Conservation (phyloP, 2,113 vertebrate genomes). For the Donacobius atricapilla region DNA sequence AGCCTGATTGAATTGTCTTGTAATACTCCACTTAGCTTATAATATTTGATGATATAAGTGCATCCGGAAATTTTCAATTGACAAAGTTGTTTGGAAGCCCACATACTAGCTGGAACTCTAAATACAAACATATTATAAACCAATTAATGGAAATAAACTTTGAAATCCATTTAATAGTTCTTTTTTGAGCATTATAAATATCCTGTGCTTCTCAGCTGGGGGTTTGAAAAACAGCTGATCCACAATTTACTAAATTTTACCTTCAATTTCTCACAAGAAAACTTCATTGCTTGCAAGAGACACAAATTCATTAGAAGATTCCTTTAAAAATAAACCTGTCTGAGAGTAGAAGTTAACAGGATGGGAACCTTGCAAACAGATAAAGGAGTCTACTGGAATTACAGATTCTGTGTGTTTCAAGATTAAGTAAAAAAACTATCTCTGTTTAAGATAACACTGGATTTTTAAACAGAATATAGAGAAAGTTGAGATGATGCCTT, state of each 20-base stretch:
- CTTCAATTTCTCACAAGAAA: neutral
- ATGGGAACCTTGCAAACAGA: neutral
- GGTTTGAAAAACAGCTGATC: constrained; percentile 8
- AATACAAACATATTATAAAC: constrained; percentile 26
- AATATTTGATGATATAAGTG: neutral
- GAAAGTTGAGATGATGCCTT: neutral
- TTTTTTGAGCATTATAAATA: constrained; percentile 20
- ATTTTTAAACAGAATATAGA: neutral
- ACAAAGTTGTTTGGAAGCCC: neutral
- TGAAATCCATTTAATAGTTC: neutral
- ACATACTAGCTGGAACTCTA: neutral
- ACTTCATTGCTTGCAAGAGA: neutral
- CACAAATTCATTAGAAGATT: neutral
- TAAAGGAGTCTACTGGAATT: neutral
- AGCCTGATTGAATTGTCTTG: neutral
- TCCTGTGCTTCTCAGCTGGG: neutral
- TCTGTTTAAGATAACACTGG: neutral
- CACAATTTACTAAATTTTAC: neutral
- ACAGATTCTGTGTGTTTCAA: neutral
- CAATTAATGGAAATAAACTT: neutral
- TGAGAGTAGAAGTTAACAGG: neutral
- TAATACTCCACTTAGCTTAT: constrained; percentile 2
- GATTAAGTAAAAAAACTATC: neutral
- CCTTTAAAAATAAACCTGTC: constrained; percentile 2
- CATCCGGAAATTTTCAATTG: neutral